Evolutionary conservation across 1,140 invertebrate genomes (phyloP), one percentile per base, ranked within the genome.

Genomic region (Drosophila prosaltans): DNA sequence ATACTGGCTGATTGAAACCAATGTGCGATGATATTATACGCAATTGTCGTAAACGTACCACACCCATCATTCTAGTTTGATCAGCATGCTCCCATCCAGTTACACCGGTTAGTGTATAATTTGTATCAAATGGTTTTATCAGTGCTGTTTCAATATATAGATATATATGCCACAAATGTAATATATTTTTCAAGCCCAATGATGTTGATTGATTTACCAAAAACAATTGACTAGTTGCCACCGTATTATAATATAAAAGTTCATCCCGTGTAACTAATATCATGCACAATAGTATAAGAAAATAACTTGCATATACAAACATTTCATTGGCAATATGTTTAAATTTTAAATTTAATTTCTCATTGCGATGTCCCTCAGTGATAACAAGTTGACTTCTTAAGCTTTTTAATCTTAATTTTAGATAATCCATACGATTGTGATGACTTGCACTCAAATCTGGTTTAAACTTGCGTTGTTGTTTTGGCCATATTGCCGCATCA

Each of bases 11-110:
- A 11, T 3, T 3, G 7, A 78, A 58, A 1, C 45, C 32, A 7
- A 41, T 71, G 0, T 61, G 10, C 1, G 40, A 21, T 0, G 32
- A 7, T 1, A 5, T n/a, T 28, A 73, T 43, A 1, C 81, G 73
- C 2, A 91, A 26, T 21, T 91, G 89, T 6, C 82, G 67, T 40
- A 91, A 5, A 0, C 84, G 78, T 2, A 90, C 75, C 1, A 91
- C 84, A 10, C 90, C 85, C 41, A 91, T 5, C 21, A 72, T 63
- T 10, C 40, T 28, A 0, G 57, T 74, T 2, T 62, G 32, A n/a
- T 73, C 60, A 1, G 59, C 69, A 61, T 81, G 62, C 1, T 64
- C 0, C 80, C 89, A 86, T 1, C 63, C 51, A 32, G 24, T 3
- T 1, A 57, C 21, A 1, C 72, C 58, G 0, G 28, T 36, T 6